Evolutionary conservation across 2,888 invertebrate species (phyloP).

Genomic region (Aleiodes leptofemur): DNA sequence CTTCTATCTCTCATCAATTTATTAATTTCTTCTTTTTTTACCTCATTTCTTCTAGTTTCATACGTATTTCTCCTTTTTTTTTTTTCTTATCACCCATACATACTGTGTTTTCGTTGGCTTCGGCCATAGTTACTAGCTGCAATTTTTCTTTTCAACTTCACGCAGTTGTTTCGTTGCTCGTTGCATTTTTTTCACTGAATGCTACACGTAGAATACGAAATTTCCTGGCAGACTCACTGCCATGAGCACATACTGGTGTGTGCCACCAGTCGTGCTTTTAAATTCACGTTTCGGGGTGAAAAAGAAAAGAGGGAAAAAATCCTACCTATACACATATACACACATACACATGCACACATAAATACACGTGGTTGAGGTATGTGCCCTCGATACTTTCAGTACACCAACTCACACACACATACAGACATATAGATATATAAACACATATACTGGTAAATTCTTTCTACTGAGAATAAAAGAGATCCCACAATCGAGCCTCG

Average conservation of each 20-base stretch:
- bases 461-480: conserved; percentile 54
- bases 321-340: conserved; percentile 13
- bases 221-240: conserved; percentile 43
- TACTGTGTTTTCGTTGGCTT: conserved; percentile 23
- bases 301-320: conserved; percentile 32
- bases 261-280: conserved; percentile 46
- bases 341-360: no score
- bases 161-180: conserved; percentile 39
- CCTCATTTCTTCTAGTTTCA: conserved; percentile 8
- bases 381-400: conserved; percentile 35
- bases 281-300: conserved; percentile 41
- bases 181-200: conserved; percentile 43
- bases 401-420: conserved; percentile 27
- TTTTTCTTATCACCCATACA: neutral
- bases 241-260: conserved; percentile 29
- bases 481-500: conserved; percentile 56
- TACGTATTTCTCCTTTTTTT: neutral
- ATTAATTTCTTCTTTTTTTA: conserved; percentile 4
- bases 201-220: conserved; percentile 42
- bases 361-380: neutral
- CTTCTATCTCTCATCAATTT: neutral
- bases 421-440: conserved; percentile 18
- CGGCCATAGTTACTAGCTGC: conserved; percentile 30
- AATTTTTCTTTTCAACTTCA: conserved; percentile 43
- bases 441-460: conserved; percentile 42